A percentile compares a stretch with the other conserved stretches of the same genome.
These are phyloP conservation scores for Brachionus manjavacas DNA, from an alignment of 1,140 invertebrate species.

Conservation along the genomic window DNA sequence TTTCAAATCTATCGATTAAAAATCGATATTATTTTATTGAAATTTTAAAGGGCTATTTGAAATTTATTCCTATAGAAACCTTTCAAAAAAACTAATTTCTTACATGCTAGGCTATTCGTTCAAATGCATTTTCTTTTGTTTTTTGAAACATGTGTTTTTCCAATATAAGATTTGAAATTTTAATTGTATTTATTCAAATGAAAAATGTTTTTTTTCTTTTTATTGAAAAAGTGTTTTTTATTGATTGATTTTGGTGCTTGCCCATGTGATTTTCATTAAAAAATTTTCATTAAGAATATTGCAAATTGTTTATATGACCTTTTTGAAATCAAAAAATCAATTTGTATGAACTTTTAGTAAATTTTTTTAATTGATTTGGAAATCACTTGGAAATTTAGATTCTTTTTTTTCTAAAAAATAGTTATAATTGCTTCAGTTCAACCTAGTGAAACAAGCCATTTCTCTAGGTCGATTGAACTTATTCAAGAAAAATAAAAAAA, in stretches of 20 bases:
- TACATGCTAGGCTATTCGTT: neutral
- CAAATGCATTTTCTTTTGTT: neutral
- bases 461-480: too few relatives aligned
- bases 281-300: neutral
- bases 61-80: neutral
- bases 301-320: constrained; percentile 23
- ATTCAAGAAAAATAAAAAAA: too few relatives aligned
- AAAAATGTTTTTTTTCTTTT: neutral
- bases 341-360: neutral
- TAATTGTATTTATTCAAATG: neutral
- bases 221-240: neutral
- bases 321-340: neutral
- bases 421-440: neutral
- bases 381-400: neutral
- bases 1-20: neutral
- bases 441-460: neutral
- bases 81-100: neutral
- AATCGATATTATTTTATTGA: neutral
- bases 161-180: neutral
- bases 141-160: neutral
- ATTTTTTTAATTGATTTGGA: neutral
- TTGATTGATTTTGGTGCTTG: neutral
- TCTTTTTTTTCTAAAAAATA: neutral
- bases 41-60: neutral
- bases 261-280: neutral